Conservation (phyloP, 2,888 invertebrate species). For the Xestia ashworthii region DNA sequence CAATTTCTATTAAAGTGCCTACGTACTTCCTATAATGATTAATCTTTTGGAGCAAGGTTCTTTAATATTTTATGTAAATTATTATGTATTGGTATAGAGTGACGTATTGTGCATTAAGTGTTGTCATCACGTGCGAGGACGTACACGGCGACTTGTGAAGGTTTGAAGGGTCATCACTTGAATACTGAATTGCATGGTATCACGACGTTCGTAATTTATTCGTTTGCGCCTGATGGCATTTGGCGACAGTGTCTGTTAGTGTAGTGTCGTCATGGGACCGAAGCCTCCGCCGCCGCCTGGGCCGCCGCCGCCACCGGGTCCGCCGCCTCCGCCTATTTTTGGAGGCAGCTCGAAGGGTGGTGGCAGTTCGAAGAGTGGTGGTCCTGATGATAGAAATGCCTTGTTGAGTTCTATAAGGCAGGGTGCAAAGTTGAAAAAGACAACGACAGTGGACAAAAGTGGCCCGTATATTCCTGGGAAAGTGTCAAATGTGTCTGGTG, state of each 20-base stretch:
- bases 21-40: slow-evolving; percentile 87
- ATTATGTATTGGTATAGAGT: slow-evolving; percentile 81
- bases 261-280: slow-evolving; percentile 77
- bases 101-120: slow-evolving; percentile 80
- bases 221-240: slow-evolving; percentile 74
- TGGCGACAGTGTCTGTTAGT: slow-evolving; percentile 68
- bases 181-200: slow-evolving; percentile 57
- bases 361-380: slow-evolving; percentile 84
- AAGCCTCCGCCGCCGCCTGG: slow-evolving; percentile 92
- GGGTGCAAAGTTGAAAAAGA: slow-evolving; percentile 95
- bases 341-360: slow-evolving; percentile 85
- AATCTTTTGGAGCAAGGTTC: slow-evolving; percentile 87
- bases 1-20: slow-evolving; percentile 81
- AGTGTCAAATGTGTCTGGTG: slow-evolving; percentile 78
- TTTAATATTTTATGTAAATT: slow-evolving; percentile 86
- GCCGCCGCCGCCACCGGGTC: slow-evolving; percentile 92
- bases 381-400: slow-evolving; percentile 92
- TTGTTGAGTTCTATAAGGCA: slow-evolving; percentile 95
- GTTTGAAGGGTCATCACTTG: slow-evolving; percentile 63
- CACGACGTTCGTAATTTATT: slow-evolving; percentile 65
- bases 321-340: slow-evolving; percentile 90
- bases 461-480: slow-evolving; percentile 94
- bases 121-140: slow-evolving; percentile 80
- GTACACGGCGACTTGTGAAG: slow-evolving; percentile 73
- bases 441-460: slow-evolving; percentile 97